Evolutionary conservation across 2,113 vertebrate genomes (phyloP).

Genomic region (Columba janthina): DNA sequence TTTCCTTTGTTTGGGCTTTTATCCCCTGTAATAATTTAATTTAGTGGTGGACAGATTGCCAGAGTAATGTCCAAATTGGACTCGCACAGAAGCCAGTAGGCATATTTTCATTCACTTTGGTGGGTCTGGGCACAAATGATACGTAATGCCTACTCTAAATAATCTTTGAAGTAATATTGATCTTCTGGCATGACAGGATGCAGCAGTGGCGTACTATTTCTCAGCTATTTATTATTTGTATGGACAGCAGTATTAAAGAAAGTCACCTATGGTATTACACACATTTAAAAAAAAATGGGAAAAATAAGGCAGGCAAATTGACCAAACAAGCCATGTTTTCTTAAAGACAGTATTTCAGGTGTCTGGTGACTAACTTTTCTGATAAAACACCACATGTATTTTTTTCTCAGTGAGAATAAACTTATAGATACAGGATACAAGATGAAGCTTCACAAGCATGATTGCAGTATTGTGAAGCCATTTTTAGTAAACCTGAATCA

Average conservation of each 20-base stretch:
- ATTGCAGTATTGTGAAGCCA: conserved; percentile 57
- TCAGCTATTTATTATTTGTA: background rate
- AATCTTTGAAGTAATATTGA: background rate
- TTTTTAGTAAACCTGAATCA: conserved; percentile 65
- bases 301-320: background rate
- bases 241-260: background rate
- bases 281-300: background rate
- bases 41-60: conserved; percentile 1
- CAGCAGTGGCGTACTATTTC: conserved; percentile 11
- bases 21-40: background rate
- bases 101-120: background rate
- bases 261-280: background rate
- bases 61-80: conserved; percentile 22
- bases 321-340: conserved; percentile 17
- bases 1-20: conserved; percentile 27
- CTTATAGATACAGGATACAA: conserved; percentile 35
- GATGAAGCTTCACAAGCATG: conserved; percentile 38
- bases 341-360: conserved; percentile 52
- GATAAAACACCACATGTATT: conserved; percentile 11
- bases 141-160: background rate
- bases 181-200: conserved; percentile 25
- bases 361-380: conserved; percentile 41
- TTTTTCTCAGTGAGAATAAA: conserved; percentile 67
- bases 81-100: conserved; percentile 39
- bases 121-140: conserved; percentile 35